phyloP scores from a whole-genome alignment of 2,113 vertebrate species.

The Potamarius usumacintae region DNA sequence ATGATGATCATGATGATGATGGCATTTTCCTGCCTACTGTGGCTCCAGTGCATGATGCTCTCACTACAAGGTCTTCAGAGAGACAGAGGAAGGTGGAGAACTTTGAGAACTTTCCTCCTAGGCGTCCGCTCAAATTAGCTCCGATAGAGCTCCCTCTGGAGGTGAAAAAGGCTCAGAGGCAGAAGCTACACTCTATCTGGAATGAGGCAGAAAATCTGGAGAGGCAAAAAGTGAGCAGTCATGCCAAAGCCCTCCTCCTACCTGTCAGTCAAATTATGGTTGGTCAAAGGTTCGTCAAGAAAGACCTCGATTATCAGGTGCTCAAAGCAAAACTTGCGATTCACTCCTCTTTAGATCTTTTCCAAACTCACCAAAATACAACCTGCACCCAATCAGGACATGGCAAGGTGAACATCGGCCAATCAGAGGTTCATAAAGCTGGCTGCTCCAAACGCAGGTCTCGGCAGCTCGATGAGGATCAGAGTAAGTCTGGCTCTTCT shows the following conservation, averaged over 20 bases:
- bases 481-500: constrained; percentile 63
- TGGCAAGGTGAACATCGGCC: not conserved
- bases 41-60: constrained; percentile 16
- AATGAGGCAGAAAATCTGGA: constrained; percentile 60
- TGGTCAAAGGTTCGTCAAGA: not conserved
- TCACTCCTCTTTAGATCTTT: not conserved
- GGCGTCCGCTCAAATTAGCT: constrained; percentile 72
- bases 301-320: constrained; percentile 44
- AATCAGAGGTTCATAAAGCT: constrained; percentile 43
- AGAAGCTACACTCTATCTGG: constrained; percentile 70
- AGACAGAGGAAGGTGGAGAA: constrained; percentile 55
- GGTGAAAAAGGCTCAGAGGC: constrained; percentile 72
- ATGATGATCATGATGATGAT: too few relatives aligned
- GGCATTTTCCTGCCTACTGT: not conserved
- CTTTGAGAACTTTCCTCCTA: constrained; percentile 35
- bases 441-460: constrained; percentile 58
- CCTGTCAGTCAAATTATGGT: constrained; percentile 34
- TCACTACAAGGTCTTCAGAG: constrained; percentile 37
- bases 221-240: not conserved
- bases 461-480: constrained; percentile 68
- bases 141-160: constrained; percentile 75
- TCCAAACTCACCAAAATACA: not conserved
- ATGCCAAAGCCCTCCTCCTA: constrained; percentile 39
- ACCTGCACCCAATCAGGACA: not conserved
- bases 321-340: not conserved